Base-by-base conservation (phyloP, 2,113 vertebrate genomes). In the Rafetus swinhoei region DNA sequence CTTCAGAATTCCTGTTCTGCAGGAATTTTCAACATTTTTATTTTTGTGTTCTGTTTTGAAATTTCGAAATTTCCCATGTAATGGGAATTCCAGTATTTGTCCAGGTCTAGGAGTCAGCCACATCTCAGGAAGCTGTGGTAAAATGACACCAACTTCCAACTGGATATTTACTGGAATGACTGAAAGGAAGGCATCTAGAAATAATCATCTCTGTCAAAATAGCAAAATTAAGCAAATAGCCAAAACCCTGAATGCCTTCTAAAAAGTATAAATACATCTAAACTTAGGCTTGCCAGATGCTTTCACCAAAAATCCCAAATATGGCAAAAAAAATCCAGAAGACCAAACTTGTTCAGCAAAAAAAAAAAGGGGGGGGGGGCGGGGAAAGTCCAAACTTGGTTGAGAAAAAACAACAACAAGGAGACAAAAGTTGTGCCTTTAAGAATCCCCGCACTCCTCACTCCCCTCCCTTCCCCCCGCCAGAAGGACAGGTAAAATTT, bases 21-120 rank as follows among this genome's bases (percentile, higher is more conserved):
- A 69, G 32, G 32, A 69, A 69, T 19, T n/a, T 69, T 69, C 32
- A 69, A n/a, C 10, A 32, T 69, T 69, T n/a, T 16, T 32, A 15
- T 32, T 69, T 69, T 9, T 69, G 32, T 69, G 65, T n/a, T 69
- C 16, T 69, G 15, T n/a, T 19, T n/a, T 65, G 7, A 2, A n/a
- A 69, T 19, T 69, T 69, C 32, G 16, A 16, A n/a, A 69, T n/a
- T 69, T n/a, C 65, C 16, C 29, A n/a, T n/a, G 4, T 69, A n/a
- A 69, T 4, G 15, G 53, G 27, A 92, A 87, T 86, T 0, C 0
- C 29, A 87, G 65, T 19, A n/a, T 74, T 22, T 35, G 6, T 29
- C 45, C 50, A 91, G 55, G 32, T n/a, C 29, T 69, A 12, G 4
- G 0, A 7, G 80, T 84, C 85, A 84, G 39, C 0, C 2, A 1